Base-by-base conservation (phyloP, 2,113 vertebrate genomes). In the Piaya cayana region DNA sequence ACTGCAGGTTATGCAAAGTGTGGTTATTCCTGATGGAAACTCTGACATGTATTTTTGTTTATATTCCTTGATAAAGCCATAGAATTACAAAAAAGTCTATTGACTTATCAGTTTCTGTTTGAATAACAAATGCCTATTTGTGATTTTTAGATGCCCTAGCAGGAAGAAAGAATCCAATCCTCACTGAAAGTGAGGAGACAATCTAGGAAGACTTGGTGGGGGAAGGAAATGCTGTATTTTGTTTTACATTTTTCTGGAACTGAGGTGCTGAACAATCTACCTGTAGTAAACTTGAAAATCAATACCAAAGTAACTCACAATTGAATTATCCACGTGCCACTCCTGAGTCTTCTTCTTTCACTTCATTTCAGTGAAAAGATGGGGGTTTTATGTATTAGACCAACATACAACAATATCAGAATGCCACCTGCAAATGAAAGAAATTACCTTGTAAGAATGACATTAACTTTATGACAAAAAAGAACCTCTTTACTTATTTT, bases 371-470 rank as follows among this genome's bases (percentile, higher is more conserved):
- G 21, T 59, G 59, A 85, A 90, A 93, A 78, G 19, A 62, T 14
- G 63, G 56, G 94, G 56, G 94, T 95, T 50, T 92, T 71, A 58
- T 92, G 6, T 65, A 77, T 96, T 89, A 93, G 43, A 83, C 67
- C 84, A 95, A 90, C 37, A 37, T 90, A 75, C 34, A n/a, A n/a
- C 52, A 34, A 70, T 89, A 96, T 86, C 65, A 92, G 97, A 90
- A 78, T 95, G 81, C 87, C 75, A 95, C 91, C 82, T 88, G 43
- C 82, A 95, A 96, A 97, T 91, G 27, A 96, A n/a, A 50, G 58
- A 97, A 95, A 95, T 96, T 90, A 94, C 45, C 32, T 91, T 72
- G 15, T 45, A 92, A 90, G 80, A 82, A 86, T 34, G 45, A 94
- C 72, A 82, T 76, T 72, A 49, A 43, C 47, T 70, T 77, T 86